Evolutionary conservation across 2,113 vertebrate genomes (phyloP).

Genomic region (Spilogale gracilis): DNA sequence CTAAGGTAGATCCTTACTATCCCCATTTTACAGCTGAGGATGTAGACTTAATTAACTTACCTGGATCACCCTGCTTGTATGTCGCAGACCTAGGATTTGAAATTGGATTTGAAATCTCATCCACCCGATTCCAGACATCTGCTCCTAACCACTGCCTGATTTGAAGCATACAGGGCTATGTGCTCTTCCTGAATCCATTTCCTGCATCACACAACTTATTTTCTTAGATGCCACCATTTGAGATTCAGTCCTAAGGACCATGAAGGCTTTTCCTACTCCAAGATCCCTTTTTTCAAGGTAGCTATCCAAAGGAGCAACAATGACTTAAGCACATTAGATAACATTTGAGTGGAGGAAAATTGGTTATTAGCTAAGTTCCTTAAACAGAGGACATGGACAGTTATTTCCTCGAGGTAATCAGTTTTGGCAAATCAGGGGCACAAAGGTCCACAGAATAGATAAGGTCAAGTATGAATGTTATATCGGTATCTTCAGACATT

Average conservation of each 20-base stretch:
- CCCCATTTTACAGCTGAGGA: conserved; percentile 12
- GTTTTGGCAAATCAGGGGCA: conserved; percentile 44
- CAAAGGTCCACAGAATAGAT: conserved; percentile 37
- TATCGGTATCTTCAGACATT: conserved; percentile 5
- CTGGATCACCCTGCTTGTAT: background rate
- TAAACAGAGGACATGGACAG: background rate
- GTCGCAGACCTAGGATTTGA: background rate
- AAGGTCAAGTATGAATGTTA: conserved; percentile 33
- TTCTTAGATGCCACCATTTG: background rate
- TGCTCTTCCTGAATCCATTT: background rate
- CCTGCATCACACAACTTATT: background rate
- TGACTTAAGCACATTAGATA: conserved; percentile 22
- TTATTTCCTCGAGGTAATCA: conserved; percentile 55
- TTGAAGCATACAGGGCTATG: background rate
- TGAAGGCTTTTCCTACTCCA: background rate
- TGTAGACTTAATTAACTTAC: conserved; percentile 48
- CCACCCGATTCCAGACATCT: background rate
- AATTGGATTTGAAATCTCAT: conserved; percentile 28
- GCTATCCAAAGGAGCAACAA: background rate
- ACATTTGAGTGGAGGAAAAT: conserved; percentile 19
- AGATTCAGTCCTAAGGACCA: background rate
- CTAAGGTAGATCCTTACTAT: background rate
- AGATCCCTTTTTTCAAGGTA: background rate
- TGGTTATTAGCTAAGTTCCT: background rate
- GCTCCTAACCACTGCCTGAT: background rate